phyloP scores from a whole-genome alignment of 2,113 vertebrate species.

The Taurulus bubalis region DNA sequence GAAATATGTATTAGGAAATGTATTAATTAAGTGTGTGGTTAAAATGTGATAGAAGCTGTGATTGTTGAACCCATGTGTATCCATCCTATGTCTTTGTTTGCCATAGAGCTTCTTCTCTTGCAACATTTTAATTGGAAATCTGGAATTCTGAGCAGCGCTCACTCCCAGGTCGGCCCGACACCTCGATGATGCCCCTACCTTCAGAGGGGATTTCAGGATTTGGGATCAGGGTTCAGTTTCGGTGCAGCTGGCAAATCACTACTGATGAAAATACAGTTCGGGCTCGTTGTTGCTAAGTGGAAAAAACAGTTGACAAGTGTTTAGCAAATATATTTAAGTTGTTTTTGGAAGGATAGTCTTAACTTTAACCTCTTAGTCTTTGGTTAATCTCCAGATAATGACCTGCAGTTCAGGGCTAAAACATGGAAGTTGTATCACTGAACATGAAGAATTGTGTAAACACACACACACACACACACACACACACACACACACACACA shows the following conservation, averaged over 20 bases:
- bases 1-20: not conserved
- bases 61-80: not conserved
- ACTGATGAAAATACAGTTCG: not conserved
- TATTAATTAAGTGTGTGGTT: not conserved
- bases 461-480: not conserved
- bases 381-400: not conserved
- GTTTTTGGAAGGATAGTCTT: not conserved
- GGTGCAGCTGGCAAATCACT: not conserved
- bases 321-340: not conserved
- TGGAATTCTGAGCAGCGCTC: not conserved
- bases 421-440: not conserved
- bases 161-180: not conserved
- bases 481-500: not conserved
- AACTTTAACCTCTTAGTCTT: not conserved
- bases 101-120: not conserved
- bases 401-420: not conserved
- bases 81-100: not conserved
- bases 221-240: not conserved
- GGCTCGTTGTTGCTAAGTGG: not conserved
- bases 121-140: not conserved
- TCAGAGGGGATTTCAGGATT: not conserved
- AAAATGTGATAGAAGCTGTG: not conserved
- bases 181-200: not conserved
- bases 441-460: not conserved
- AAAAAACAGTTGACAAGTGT: not conserved